Evolutionary conservation across 1,140 invertebrate species (phyloP).

Genomic region (Anastrepha ludens): DNA sequence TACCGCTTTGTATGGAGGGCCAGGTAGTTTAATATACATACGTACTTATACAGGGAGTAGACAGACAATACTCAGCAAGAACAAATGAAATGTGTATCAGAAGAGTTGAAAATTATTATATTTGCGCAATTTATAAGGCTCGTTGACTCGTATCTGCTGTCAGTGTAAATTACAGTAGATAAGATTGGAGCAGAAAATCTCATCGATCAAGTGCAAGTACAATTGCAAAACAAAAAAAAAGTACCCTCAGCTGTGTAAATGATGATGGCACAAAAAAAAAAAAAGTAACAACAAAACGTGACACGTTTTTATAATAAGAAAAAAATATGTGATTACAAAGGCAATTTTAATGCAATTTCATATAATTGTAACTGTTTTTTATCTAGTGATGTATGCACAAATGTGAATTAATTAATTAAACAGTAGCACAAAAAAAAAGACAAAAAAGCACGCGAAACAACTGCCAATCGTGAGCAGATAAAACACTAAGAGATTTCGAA

Average conservation of each 20-base stretch:
- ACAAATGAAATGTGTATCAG: no score
- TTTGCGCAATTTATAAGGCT: no score
- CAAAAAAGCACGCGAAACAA: no score
- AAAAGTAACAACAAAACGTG: background rate
- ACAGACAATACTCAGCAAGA: no score
- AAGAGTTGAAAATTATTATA: no score
- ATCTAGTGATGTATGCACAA: background rate
- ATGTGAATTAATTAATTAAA: slow-evolving; percentile 1
- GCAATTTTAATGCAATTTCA: background rate
- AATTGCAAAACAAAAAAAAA: background rate
- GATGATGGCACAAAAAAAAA: background rate
- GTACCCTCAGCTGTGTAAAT: no score
- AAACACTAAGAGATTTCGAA: background rate
- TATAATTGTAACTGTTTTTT: background rate
- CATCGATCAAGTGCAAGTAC: background rate
- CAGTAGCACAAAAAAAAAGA: no score
- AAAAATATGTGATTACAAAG: background rate
- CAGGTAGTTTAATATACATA: no score
- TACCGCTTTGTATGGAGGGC: no score
- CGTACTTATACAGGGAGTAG: no score
- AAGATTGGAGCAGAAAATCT: background rate
- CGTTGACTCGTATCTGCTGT: no score
- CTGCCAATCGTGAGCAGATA: background rate
- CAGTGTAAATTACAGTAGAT: background rate
- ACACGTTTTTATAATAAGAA: background rate